These are phyloP conservation scores for Sphinx pinastri DNA, from an alignment of 2,888 invertebrate species.

Conservation along the genomic window DNA sequence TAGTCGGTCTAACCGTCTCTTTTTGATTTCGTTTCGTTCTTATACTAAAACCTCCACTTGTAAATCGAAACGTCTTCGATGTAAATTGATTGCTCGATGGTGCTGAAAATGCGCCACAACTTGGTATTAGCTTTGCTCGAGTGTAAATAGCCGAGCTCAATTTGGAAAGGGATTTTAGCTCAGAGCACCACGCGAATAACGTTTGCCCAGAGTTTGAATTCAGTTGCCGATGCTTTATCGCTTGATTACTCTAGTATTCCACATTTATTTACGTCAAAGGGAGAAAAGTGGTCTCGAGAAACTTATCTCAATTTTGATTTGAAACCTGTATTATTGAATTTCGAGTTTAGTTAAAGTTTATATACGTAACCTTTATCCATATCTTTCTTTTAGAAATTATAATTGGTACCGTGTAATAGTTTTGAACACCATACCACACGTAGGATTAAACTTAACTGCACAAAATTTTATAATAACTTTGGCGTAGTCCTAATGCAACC, in stretches of 20 bases:
- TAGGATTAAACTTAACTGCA: too few relatives aligned
- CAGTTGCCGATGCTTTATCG: slow-evolving; percentile 10
- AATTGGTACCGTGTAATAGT: too few relatives aligned
- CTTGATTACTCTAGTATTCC: neutral
- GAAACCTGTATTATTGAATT: neutral
- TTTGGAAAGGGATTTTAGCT: slow-evolving; percentile 9
- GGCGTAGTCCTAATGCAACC: too few relatives aligned
- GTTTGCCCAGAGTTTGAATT: slow-evolving; percentile 1
- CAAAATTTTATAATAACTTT: too few relatives aligned
- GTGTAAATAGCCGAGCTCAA: slow-evolving; percentile 20
- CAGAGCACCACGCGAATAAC: neutral
- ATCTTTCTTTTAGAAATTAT: too few relatives aligned
- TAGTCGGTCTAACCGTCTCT: neutral
- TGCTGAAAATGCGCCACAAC: neutral
- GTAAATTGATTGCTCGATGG: neutral
- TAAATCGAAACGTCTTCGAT: neutral
- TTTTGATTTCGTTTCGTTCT: neutral
- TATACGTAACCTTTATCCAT: too few relatives aligned
- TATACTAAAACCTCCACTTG: neutral
- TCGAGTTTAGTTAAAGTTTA: neutral
- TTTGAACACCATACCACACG: too few relatives aligned
- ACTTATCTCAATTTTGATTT: neutral
- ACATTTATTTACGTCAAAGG: neutral
- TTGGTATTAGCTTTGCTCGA: neutral
- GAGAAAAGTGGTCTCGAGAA: neutral